Base-by-base conservation (phyloP, 2,797 vertebrate species). In the Anabacerthia variegaticeps region DNA sequence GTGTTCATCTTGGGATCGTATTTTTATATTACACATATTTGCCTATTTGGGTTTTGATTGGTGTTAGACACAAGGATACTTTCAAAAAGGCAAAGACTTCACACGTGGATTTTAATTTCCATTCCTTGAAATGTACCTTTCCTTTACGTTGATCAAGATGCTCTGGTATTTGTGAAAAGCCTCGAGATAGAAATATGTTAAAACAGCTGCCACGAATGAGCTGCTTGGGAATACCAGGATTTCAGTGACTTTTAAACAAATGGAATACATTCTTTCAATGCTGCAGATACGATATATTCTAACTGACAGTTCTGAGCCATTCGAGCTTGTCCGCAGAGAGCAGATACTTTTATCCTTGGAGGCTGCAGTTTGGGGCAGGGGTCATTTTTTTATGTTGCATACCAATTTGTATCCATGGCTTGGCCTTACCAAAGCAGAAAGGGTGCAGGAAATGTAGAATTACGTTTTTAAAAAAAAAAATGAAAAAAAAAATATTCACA, bases 381-480 rank as follows among this genome's bases (percentile, higher is more conserved):
- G 91, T 96, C 94, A 54, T 91, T 94, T 97, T 95, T 95, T 95
- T 97, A 94, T 71, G 92, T 96, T 93, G 96, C 91, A 0, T 96
- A 96, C 96, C 84, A 76, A 95, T 97, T 97, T 97, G 95, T 97
- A 97, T 98, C 97, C 97, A 96, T 97, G 97, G 96, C 96, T 98
- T 97, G 97, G 97, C 97, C 98, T 98, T 97, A 98, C 98, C 98
- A 98, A 98, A 98, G 98, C 97, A 96, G 96, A 98, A 95, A 94
- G 96, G 96, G 97, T 97, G 97, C 96, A 96, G 96, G 96, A 94
- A 95, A 93, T 77, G 95, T 95, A 97, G 94, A 96, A 93, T 92
- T 95, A 86, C 86, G 91, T 97, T 97, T 97, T 96, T 95, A 93
- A 95, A 91, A 80, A 93, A 79, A 92, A 88, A 92, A 92, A 36